Conservation (phyloP, 2,797 vertebrate genomes). For the Galago senegalensis region DNA sequence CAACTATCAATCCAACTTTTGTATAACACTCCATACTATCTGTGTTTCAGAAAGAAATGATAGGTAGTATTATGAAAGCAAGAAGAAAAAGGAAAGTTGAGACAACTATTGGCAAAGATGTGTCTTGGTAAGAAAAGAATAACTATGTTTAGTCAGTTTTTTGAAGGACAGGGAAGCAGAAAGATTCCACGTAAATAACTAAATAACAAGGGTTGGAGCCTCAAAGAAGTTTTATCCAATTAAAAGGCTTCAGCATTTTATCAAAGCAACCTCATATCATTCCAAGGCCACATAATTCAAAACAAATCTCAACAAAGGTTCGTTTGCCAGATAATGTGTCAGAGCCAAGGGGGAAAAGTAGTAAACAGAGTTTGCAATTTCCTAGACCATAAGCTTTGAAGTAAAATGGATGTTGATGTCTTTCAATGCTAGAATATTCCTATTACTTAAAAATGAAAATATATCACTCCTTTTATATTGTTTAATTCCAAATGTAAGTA, state of each 20-base stretch:
- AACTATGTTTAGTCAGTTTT: background rate
- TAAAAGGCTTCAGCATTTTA: background rate
- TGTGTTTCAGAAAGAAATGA: background rate
- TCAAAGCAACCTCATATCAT: background rate
- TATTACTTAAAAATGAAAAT: conserved; percentile 54
- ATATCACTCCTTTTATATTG: background rate
- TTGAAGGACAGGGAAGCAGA: background rate
- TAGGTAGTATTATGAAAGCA: background rate
- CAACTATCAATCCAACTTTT: background rate
- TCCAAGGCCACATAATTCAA: background rate
- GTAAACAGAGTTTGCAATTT: background rate
- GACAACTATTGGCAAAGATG: background rate
- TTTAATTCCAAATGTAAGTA: conserved; percentile 23
- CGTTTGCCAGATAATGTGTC: background rate
- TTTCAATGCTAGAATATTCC: background rate
- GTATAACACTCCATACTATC: background rate
- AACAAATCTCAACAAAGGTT: conserved; percentile 26
- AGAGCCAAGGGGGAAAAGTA: background rate
- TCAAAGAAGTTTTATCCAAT: background rate
- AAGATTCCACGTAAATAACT: background rate
- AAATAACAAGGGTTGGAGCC: background rate
- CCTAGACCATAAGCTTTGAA: background rate
- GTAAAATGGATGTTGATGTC: background rate
- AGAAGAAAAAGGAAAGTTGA: background rate
- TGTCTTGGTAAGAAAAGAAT: background rate